Evolutionary conservation across 2,113 vertebrate species (phyloP).

Genomic region (Orycteropus afer): DNA sequence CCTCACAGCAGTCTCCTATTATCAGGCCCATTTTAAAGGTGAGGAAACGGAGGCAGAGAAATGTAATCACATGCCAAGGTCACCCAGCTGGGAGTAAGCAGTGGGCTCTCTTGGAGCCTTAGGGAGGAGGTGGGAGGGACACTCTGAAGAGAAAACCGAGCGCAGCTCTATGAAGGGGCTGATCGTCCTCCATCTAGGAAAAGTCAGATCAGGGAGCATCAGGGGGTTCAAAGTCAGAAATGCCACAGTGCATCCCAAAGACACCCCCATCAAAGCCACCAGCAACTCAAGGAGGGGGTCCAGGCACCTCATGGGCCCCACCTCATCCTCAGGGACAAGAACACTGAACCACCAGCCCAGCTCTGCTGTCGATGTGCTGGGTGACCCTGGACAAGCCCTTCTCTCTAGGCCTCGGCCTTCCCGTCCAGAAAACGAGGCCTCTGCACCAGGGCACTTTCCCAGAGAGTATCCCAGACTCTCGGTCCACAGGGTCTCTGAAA

Average conservation of each 20-base stretch:
- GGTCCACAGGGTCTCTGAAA: background rate
- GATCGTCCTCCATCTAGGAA: rapidly evolving
- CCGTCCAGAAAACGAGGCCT: background rate
- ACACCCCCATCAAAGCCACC: background rate
- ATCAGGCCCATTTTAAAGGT: background rate
- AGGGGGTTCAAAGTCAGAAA: background rate
- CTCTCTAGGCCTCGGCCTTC: background rate
- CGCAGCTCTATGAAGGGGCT: background rate
- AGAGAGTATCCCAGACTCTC: background rate
- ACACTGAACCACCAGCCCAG: background rate
- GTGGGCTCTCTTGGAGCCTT: background rate
- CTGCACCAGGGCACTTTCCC: background rate
- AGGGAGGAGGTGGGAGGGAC: rapidly evolving
- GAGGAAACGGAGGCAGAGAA: background rate
- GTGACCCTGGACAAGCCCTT: background rate
- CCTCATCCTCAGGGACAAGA: background rate
- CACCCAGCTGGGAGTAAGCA: background rate
- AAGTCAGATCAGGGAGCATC: rapidly evolving
- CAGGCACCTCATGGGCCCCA: background rate
- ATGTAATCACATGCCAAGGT: rapidly evolving
- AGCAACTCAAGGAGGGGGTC: background rate
- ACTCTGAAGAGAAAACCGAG: rapidly evolving
- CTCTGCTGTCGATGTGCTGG: rapidly evolving
- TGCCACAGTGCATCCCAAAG: background rate
- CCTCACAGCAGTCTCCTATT: rapidly evolving